Base-by-base conservation (phyloP, 2,888 invertebrate species). In the Linnaemya tessellans region DNA sequence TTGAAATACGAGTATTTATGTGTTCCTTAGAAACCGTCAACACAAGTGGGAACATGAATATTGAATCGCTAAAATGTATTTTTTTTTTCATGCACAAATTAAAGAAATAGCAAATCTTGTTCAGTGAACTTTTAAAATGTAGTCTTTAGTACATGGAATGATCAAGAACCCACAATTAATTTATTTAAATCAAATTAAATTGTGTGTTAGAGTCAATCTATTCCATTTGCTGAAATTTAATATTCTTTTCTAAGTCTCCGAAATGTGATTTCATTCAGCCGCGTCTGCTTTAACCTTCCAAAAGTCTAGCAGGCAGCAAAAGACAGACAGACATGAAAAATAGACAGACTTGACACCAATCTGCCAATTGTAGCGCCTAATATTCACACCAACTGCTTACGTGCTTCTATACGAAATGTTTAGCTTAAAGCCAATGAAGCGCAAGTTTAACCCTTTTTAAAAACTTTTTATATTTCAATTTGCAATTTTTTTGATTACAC, bases 371-470 rank as follows among this genome's bases (percentile, higher is more conserved):
- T 80, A 67, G 49, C 49, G 68, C 60, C 71, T 80, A 75, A 71
- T 71, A 82, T 80, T 85, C 79, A 75, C 79, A 82, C 82, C 20
- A 80, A 75, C 79, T 54, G 70, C 82, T 80, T 68, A 68, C 49
- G 70, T 74, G 74, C 65, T 56, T 74, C 74, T 71, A 35, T 68
- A 78, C 46, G 43, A 81, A 73, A 78, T 81, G 62, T 73, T 85
- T 85, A 75, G 79, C 74, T 82, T 60, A 71, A 56, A 87, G 74
- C 82, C 87, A 87, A 87, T 87, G 88, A 90, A 89, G 89, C 88
- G 80, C 80, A 88, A 89, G 88, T 88, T 90, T 88, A 90, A 90
- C 90, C 90, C 90, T 90, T 90, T 90, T 90, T 89, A 90, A 90
- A 85, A 84, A 78, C 74, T 82, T 89, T 89, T 89, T 89, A 84